phyloP scores from a whole-genome alignment of 1,140 invertebrate species.

The Cotesia vestalis region DNA sequence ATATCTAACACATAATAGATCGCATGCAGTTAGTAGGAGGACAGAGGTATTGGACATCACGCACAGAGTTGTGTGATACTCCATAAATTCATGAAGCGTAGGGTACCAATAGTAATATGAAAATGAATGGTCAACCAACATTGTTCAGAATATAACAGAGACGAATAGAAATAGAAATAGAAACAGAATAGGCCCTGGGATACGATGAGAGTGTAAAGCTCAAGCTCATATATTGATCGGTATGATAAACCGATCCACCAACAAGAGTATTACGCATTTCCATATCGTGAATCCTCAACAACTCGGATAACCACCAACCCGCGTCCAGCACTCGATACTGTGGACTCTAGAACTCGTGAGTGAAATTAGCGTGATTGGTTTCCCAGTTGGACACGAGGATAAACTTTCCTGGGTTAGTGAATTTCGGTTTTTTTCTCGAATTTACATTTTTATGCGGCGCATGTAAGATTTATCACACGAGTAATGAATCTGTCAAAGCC shows the following conservation, averaged over 20 bases:
- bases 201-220: no score
- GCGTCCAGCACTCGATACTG: no score
- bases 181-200: no score
- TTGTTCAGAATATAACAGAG: no score
- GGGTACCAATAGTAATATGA: not conserved
- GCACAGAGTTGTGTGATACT: not conserved
- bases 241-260: not conserved
- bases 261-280: constrained; percentile 15
- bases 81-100: constrained; percentile 12
- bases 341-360: not conserved
- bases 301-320: not conserved
- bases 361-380: constrained; percentile 15
- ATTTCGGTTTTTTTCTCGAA: not conserved
- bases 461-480: no score
- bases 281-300: constrained; percentile 15
- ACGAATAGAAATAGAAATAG: no score
- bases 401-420: not conserved
- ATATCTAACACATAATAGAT: no score
- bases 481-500: no score
- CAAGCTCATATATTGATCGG: not conserved
- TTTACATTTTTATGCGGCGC: no score
- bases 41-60: no score
- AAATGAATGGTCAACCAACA: constrained; percentile 6
- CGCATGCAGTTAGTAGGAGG: no score
- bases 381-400: not conserved